Evolutionary conservation across 30 jellyfish, hydroid and myxozoan genomes (phyloP), one percentile per base, ranked within the genome.

Genomic region (Aurelia aurita): DNA sequence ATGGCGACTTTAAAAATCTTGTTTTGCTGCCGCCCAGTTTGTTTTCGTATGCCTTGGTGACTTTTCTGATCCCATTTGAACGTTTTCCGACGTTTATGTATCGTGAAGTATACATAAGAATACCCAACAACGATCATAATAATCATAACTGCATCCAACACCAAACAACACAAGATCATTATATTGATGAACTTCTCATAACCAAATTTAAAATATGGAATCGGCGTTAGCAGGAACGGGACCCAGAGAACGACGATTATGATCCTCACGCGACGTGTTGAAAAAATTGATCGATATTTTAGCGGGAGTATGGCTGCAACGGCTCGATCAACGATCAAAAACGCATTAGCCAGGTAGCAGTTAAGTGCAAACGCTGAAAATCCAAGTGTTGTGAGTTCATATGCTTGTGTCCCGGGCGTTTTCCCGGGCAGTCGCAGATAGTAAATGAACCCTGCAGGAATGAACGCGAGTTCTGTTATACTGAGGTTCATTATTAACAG

Each of bases 321-420:
- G 7, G 82, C 46, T 16, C 90, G 90, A 23, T 80, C 90, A 3
- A 64, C 58, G 20, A 65, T 80, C 67, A 80, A 13, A 65, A 80
- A 49, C 35, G 58, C 58, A 45, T 65, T 80, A 23, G 90, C 90
- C 18, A 64, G 20, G 74, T 80, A 80, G 74, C 90, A 80, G 34
- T 80, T 80, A 0, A 62, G 15, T 3, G 90, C 90, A 13, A 65
- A 23, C 5, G 74, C 82, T 8, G 32, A 35, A 32, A 80, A 80
- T 2, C 61, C 82, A 15, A 80, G 49, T 2, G 90, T 31, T 5
- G 47, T 35, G 20, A 80, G 26, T 20, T 80, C 90, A 61, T 64
- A 22, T 23, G 80, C 27, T 15, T 64, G 39, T 7, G 82, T 80
- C 44, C 74, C 90, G 18, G 21, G 62, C 13, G 82, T 80, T 61